Evolutionary conservation across 2,797 vertebrate species (phyloP).

Genomic region (Sebastolobus alascanus): DNA sequence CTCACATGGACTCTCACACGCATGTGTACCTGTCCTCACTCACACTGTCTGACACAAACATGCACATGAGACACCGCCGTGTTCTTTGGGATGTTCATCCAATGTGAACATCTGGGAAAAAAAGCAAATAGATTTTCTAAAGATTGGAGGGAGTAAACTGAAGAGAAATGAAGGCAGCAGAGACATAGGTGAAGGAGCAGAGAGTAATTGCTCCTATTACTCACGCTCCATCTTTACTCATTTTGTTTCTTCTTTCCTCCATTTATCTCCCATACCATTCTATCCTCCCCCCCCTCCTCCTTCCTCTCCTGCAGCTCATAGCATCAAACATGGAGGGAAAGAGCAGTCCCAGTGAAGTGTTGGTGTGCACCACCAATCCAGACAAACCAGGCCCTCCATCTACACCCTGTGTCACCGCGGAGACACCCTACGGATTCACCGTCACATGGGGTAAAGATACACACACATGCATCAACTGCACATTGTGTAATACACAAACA

Average conservation of each 20-base stretch:
- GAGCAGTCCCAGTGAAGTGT: conserved; percentile 94
- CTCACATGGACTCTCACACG: neutral
- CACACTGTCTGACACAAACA: neutral
- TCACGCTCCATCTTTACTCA: conserved; percentile 16
- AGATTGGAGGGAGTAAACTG: conserved; percentile 7
- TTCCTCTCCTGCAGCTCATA: conserved; percentile 87
- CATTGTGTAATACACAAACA: neutral
- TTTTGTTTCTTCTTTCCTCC: neutral
- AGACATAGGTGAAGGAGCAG: conserved; percentile 18
- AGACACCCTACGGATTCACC: conserved; percentile 90
- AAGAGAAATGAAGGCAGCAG: conserved; percentile 27
- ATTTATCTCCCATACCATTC: neutral
- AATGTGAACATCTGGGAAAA: conserved; percentile 21
- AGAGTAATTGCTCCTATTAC: conserved; percentile 47
- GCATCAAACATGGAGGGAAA: conserved; percentile 94
- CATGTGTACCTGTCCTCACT: neutral
- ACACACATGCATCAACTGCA: neutral
- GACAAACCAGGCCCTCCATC: conserved; percentile 95
- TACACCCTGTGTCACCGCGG: conserved; percentile 86
- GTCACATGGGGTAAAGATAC: conserved; percentile 93
- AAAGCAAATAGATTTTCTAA: conserved; percentile 33
- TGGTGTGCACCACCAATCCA: conserved; percentile 95
- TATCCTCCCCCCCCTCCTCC: no score
- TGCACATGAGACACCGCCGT: neutral
- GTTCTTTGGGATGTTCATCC: neutral